These are phyloP conservation scores for Paramuricea clavata DNA, from an alignment of 92 coral and sea anemone species.

Conservation along the genomic window DNA sequence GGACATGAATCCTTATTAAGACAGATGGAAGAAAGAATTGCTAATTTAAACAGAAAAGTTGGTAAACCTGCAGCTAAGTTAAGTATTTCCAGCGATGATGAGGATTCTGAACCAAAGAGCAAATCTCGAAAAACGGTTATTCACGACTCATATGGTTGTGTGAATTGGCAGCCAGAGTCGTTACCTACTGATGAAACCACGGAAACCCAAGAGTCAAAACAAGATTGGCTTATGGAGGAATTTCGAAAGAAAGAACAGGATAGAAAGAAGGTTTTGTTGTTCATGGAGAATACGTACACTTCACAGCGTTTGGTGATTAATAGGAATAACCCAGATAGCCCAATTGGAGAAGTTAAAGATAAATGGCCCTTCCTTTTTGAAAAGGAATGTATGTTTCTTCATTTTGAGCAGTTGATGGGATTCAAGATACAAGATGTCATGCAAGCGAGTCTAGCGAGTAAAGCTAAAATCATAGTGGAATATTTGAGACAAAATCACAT, in stretches of 20 bases:
- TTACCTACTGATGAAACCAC: neutral
- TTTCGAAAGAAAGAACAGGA: neutral
- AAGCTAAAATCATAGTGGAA: neutral
- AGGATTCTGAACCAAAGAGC: neutral
- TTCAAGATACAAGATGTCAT: neutral
- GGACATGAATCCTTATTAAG: slow-evolving; percentile 4
- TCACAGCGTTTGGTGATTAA: neutral
- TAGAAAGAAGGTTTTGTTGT: neutral
- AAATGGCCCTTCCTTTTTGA: slow-evolving; percentile 2
- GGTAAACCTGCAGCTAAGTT: neutral
- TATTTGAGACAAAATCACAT: neutral
- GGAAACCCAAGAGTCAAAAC: slow-evolving; percentile 14
- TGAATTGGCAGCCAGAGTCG: slow-evolving; percentile 17
- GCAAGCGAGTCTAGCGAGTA: neutral
- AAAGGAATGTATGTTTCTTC: neutral
- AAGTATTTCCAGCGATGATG: neutral
- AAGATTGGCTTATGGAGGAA: slow-evolving; percentile 14
- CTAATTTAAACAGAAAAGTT: neutral
- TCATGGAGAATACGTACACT: neutral
- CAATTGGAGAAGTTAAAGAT: neutral
- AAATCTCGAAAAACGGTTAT: neutral
- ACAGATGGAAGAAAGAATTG: slow-evolving; percentile 11
- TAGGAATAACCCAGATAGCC: neutral
- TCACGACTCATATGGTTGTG: slow-evolving; percentile 19
- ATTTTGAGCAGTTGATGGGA: slow-evolving; percentile 2